Percentiles rank a stretch among this genome's conserved stretches.
Conservation (phyloP, 2,888 invertebrate genomes). For the Diarsia rubi region DNA sequence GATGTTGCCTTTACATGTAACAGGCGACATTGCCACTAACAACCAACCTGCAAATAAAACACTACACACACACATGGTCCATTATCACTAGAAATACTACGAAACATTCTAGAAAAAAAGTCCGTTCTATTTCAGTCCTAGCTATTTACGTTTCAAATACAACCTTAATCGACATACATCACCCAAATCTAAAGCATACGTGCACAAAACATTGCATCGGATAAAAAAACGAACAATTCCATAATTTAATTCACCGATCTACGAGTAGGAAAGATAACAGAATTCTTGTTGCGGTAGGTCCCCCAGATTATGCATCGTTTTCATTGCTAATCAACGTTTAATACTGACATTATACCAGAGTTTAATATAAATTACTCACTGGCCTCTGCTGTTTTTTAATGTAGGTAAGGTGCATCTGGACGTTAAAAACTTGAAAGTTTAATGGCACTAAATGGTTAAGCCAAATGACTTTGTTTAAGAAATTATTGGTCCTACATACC, state of each 20-base stretch:
- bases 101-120: conserved; percentile 50
- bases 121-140: conserved; percentile 56
- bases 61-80: conserved; percentile 4
- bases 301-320: conserved; percentile 67
- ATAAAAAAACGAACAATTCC: conserved; percentile 54
- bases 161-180: conserved; percentile 55
- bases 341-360: conserved; percentile 38
- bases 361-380: conserved; percentile 43
- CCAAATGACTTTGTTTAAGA: conserved; percentile 32
- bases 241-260: conserved; percentile 63
- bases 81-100: conserved; percentile 45
- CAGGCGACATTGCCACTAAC: conserved; percentile 3
- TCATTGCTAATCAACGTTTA: conserved; percentile 62
- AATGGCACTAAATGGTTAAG: conserved; percentile 53
- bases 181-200: conserved; percentile 47
- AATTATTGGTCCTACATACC: conserved; percentile 22
- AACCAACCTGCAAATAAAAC: conserved; percentile 4
- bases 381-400: conserved; percentile 29
- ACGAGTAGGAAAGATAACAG: conserved; percentile 68
- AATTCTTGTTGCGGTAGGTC: conserved; percentile 73
- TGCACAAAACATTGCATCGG: conserved; percentile 34
- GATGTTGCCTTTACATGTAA: not conserved
- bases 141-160: conserved; percentile 58
- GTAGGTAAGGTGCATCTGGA: conserved; percentile 40
- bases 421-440: conserved; percentile 53